Evolutionary conservation across 2,113 vertebrate species (phyloP), one percentile per base, ranked within the genome.

Genomic region (Columba livia): DNA sequence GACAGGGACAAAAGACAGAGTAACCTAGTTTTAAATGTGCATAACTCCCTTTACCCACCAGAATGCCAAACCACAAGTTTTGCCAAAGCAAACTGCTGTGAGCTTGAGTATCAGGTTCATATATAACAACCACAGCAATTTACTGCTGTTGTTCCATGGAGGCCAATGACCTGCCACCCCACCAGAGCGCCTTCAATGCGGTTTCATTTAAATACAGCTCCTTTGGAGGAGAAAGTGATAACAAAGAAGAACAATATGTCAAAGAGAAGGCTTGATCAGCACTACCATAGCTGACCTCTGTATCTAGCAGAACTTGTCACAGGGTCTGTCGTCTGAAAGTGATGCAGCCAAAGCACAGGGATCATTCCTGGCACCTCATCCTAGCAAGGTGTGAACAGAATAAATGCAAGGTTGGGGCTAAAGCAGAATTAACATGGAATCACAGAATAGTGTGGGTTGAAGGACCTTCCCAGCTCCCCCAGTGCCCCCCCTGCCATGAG

Each of bases 61-160:
- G 53, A 94, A 74, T 15, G 57, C 23, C 25, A 47, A 53, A 66
- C 72, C 44, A 83, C 15, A 57, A 47, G 44, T 47, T 47, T 19
- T 19, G 44, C 18, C 7, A 61, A 15, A 2, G 31, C 36, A 80
- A 84, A 87, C 28, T 50, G 58, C 31, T 60, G 40, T n/a, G 57
- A 91, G 42, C 64, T 56, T 0, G 0, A 36, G 23, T 8, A 31
- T 38, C 54, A 80, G n/a, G 31, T 54, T 62, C 34, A 25, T 10
- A 44, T 4, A 0, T 3, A 90, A 72, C 53, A 71, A 54, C 12
- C 48, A 65, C 62, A 47, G 48, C 53, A 62, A 81, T 36, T 42
- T 50, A 71, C n/a, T 71, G 40, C 28, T 26, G 28, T 5, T 0
- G 0, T 47, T 89, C 40, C 65, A 40, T 36, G 21, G 3, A 17